Evolutionary conservation across 2,113 vertebrate genomes (phyloP).

Genomic region (Jacana jacana): DNA sequence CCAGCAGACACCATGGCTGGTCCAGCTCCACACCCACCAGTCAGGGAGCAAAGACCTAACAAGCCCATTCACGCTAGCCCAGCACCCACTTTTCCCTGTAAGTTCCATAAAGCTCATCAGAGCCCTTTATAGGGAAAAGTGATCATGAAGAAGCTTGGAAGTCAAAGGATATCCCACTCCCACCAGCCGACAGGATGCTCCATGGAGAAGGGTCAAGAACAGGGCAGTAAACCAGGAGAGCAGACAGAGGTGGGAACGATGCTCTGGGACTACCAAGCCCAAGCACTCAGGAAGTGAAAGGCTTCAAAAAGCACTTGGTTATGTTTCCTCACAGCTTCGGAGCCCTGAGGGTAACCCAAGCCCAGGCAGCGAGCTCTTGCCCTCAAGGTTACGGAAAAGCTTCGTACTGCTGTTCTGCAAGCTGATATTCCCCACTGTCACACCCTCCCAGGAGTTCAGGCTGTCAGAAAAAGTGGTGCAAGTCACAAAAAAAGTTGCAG

Average conservation of each 20-base stretch:
- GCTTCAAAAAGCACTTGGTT: background rate
- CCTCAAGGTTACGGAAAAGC: background rate
- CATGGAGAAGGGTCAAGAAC: background rate
- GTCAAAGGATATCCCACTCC: background rate
- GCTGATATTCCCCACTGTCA: background rate
- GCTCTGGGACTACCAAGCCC: background rate
- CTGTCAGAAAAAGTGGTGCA: background rate
- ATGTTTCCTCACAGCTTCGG: background rate
- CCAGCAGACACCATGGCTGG: background rate
- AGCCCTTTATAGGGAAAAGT: background rate
- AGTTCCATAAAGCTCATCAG: background rate
- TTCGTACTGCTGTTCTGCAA: background rate
- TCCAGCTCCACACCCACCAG: background rate
- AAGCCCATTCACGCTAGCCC: background rate
- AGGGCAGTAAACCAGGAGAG: background rate
- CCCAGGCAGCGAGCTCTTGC: background rate
- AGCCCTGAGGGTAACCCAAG: background rate
- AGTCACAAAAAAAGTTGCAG: background rate
- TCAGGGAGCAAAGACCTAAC: background rate
- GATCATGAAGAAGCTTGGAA: no score
- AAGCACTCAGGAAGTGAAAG: background rate
- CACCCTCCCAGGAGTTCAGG: background rate
- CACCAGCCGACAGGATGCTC: background rate
- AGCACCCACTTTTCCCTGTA: fast-evolving
- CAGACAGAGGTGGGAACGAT: background rate